Conservation (phyloP, 2,888 invertebrate species). For the Epirrhoe alternata region DNA sequence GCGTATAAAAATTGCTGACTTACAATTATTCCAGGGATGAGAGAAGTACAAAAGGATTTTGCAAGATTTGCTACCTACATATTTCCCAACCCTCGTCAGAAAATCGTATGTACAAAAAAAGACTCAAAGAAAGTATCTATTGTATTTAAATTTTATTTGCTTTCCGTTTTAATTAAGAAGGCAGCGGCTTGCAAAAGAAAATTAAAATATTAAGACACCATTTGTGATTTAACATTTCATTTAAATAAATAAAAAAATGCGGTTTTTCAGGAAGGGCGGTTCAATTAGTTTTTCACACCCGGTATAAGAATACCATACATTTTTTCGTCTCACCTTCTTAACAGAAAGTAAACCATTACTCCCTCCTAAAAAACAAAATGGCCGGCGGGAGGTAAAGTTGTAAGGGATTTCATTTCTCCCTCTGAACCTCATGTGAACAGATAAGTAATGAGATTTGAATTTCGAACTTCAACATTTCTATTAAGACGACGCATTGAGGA, state of each 20-base stretch:
- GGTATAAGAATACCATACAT: no score
- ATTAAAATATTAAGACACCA: conserved; percentile 35
- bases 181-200: conserved; percentile 44
- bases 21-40: conserved; percentile 36
- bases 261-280: neutral
- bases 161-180: conserved; percentile 51
- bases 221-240: conserved; percentile 43
- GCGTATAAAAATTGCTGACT: conserved; percentile 35
- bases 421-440: no score
- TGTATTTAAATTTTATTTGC: conserved; percentile 44
- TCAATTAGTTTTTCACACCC: no score
- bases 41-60: conserved; percentile 38
- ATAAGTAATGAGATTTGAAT: no score
- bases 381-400: no score
- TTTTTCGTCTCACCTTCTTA: no score
- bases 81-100: conserved; percentile 28
- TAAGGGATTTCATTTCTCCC: no score
- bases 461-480: no score
- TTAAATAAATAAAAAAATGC: conserved; percentile 26
- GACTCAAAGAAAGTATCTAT: conserved; percentile 40
- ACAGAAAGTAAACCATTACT: no score
- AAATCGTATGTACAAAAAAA: conserved; percentile 36
- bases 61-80: conserved; percentile 26
- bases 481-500: no score
- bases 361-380: no score